phyloP scores from a whole-genome alignment of 2,113 vertebrate genomes.

The Pseudonaja textilis region DNA sequence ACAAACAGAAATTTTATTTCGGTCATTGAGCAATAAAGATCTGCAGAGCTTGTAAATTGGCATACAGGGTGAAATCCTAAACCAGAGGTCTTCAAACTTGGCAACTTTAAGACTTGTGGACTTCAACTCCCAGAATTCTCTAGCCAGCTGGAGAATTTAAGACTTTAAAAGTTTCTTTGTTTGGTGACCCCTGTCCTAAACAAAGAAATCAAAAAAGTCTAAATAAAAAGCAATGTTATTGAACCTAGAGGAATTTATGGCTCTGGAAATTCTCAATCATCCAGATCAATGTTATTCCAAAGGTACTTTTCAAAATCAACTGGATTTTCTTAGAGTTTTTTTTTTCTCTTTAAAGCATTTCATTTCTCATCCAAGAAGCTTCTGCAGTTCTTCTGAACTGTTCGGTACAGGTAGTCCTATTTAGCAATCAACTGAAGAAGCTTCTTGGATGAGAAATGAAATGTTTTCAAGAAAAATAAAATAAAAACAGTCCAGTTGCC shows the following conservation, averaged over 20 bases:
- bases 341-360: neutral
- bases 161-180: too few species aligned
- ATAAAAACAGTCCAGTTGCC: neutral
- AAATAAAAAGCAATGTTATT: neutral
- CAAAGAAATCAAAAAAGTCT: neutral
- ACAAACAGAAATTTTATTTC: neutral
- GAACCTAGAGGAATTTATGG: neutral
- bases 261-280: neutral
- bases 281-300: neutral
- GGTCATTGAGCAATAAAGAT: neutral
- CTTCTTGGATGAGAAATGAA: neutral
- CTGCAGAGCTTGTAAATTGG: neutral
- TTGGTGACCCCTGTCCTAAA: neutral
- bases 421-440: neutral
- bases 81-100: too few species aligned
- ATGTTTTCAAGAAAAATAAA: too few species aligned
- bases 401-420: too few species aligned
- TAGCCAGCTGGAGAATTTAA: too few species aligned
- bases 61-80: too few species aligned
- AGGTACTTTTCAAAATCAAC: neutral
- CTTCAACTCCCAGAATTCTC: too few species aligned
- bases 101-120: too few species aligned
- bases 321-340: neutral
- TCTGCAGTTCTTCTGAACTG: neutral
- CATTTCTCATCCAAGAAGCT: neutral